Conservation (phyloP, 2,888 invertebrate species). For the Zootermopsis nevadensis region DNA sequence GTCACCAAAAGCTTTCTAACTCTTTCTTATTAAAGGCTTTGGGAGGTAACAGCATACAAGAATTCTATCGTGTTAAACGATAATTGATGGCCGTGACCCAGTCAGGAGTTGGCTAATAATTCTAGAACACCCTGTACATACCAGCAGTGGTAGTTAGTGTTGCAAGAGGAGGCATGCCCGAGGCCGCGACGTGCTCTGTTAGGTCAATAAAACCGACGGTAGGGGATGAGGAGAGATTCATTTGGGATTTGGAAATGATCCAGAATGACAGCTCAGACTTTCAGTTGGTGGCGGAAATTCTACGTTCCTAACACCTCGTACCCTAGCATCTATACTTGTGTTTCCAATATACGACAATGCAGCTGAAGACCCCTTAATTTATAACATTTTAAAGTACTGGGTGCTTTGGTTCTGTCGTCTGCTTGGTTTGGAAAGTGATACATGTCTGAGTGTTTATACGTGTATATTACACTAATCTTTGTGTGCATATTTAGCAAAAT, state of each 20-base stretch:
- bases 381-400: not conserved
- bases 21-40: too few species aligned
- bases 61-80: too few species aligned
- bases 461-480: too few species aligned
- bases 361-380: not conserved
- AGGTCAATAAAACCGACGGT: constrained; percentile 9
- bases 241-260: constrained; percentile 34
- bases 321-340: not conserved
- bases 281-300: not conserved
- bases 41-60: too few species aligned
- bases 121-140: not conserved
- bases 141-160: too few species aligned
- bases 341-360: not conserved
- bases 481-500: too few species aligned
- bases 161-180: not conserved
- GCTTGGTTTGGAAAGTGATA: too few species aligned
- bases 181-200: constrained; percentile 11
- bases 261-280: constrained; percentile 1
- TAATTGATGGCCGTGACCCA: not conserved
- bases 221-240: constrained; percentile 8
- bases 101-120: not conserved
- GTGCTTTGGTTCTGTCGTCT: not conserved
- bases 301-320: not conserved
- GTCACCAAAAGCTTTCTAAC: too few species aligned
- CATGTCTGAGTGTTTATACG: too few species aligned